Evolutionary conservation across 1,140 invertebrate species (phyloP), one percentile per base, ranked within the genome.

Genomic region (Bombus waltoni): DNA sequence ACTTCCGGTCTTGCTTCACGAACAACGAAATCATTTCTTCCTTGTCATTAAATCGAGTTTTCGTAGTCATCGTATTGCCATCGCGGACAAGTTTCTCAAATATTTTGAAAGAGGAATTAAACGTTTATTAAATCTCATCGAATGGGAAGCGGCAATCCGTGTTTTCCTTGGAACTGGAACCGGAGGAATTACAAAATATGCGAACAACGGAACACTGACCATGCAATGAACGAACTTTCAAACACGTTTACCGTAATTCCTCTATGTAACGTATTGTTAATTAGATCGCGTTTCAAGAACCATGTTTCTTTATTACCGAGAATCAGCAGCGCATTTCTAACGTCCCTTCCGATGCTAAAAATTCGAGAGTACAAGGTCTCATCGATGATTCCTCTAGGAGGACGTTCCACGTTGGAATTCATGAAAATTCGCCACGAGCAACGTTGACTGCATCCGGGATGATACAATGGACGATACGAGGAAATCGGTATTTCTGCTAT

Each of bases 1-100:
- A 88, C 83, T 92, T 93, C 92, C 91, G 88, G 85, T 81, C 87
- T 80, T n/a, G 53, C 78, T 62, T 66, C 65, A 32, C 25, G 40
- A 71, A 59, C n/a, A 85, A 80, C 18, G 18, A 22, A 32, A 32
- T 38, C 38, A 59, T 87, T 81, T 80, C 42, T 53, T 53, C 47
- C 18, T 53, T 53, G 22, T 53, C 4, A 40, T 40, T 40, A 40
- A 40, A 40, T 40, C 38, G 4, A 4, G 38, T 40, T 53, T 53
- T 8, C 47, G 18, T 53, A 18, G 6, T 53, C 18, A 8, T 53
- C 40, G 25, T 28, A 59, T 59, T 3, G 9, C 3, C n/a, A n/a
- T 13, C 11, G 4, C 2, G 62, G 32, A n/a, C 62, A 32, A 65
- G 0, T 32, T 15, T n/a, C 1, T 65, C 3, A n/a, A 42, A 35